Percentiles rank a stretch among this genome's conserved stretches.
Evolutionary conservation across 53 echinoderm and acorn worm genomes (phyloP).

Genomic region (Arbacia lixula): DNA sequence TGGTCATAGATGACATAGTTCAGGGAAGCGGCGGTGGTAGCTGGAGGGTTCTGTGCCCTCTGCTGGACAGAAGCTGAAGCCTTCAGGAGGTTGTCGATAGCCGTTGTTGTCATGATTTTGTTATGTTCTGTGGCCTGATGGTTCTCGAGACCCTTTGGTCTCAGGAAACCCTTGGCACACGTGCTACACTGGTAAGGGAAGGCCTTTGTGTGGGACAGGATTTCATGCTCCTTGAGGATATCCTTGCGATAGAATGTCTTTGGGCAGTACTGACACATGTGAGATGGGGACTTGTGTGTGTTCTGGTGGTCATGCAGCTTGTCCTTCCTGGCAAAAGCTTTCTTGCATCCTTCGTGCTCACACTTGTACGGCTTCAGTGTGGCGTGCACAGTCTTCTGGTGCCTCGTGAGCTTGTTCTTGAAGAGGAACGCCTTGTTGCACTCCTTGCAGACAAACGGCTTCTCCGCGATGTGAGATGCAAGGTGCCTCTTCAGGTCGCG

Average conservation of each 20-base stretch:
- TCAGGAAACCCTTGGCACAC: conserved; percentile 88
- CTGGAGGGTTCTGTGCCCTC: background rate
- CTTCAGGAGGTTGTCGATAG: conserved; percentile 39
- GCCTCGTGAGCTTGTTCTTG: conserved; percentile 86
- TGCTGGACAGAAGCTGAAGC: conserved; percentile 5
- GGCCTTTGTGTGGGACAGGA: conserved; percentile 81
- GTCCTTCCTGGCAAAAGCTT: conserved; percentile 88
- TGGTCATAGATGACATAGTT: conserved; percentile 64
- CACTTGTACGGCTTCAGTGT: conserved; percentile 74
- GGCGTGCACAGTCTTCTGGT: conserved; percentile 81
- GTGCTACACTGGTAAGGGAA: conserved; percentile 78
- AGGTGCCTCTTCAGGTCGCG: conserved; percentile 88
- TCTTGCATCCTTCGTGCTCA: conserved; percentile 68
- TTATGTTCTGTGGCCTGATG: conserved; percentile 75
- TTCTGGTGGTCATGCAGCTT: conserved; percentile 86
- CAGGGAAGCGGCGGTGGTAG: conserved; percentile 3
- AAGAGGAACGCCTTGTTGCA: conserved; percentile 87
- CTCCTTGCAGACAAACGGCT: conserved; percentile 74
- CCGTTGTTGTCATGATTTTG: background rate
- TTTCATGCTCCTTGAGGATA: conserved; percentile 83
- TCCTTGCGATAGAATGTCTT: conserved; percentile 95
- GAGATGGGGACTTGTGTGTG: conserved; percentile 77
- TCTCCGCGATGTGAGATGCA: conserved; percentile 71
- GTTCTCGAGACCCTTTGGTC: conserved; percentile 80
- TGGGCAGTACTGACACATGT: conserved; percentile 73